Evolutionary conservation across 2,797 vertebrate species (phyloP), one percentile per base, ranked within the genome.

Genomic region (Chloroceryle inda): DNA sequence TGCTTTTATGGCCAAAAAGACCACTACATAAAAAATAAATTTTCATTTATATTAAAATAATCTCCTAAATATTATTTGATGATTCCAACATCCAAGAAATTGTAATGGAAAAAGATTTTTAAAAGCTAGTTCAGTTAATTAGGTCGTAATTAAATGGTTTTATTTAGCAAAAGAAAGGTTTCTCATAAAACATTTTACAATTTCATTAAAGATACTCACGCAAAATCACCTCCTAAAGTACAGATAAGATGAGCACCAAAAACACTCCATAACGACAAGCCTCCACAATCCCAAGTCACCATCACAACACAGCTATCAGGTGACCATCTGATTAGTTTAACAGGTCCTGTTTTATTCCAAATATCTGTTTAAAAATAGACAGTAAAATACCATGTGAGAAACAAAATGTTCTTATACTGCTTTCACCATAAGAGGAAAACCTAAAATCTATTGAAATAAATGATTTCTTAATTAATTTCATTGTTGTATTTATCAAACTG

Each of bases 191-290:
- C 8, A 52, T 53, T 53, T 64, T 24, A 81, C 6, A 64, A 64
- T 35, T 66, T 88, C 63, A 84, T 49, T 85, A 83, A 88, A 95
- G 68, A 87, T 89, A 99, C 99, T 98, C 94, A 99, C 99, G 98
- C 98, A 97, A 99, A 99, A 97, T 99, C 99, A 97, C 99, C 99
- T 97, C 99, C 99, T 85, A 99, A 98, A 56, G 99, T 99, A 98
- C 99, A 99, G 97, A 99, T 99, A 94, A 99, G 99, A 81, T 99
- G 99, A 96, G 99, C 99, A 92, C 99, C 99, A 94, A 99, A 99
- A 84, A 99, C 99, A 81, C 99, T 99, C 99, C 99, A 99, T 69
- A 99, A 97, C 15, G 99, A 99, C 50, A 99, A 98, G 72, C 99
- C 99, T 22, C 99, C 99, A 90, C 97, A 98, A 85, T 99, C 99